A percentile compares a stretch with the other conserved stretches of the same genome.
Conservation (phyloP, 92 coral and sea anemone species). For the Epizoanthus scotinus region DNA sequence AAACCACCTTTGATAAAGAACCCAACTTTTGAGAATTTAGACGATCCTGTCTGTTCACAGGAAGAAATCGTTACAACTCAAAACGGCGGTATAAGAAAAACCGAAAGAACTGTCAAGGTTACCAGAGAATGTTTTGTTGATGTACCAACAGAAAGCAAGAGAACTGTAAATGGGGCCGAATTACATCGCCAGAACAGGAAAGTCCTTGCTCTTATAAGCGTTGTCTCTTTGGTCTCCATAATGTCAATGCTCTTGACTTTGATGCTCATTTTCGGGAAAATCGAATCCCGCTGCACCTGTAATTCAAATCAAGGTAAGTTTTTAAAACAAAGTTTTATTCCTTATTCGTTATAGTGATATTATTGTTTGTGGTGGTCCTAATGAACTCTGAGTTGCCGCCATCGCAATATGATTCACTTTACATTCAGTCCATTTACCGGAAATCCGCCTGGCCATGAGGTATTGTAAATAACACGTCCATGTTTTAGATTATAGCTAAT, state of each 20-base stretch:
- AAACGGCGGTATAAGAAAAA: slow-evolving; percentile 30
- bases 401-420: not conserved
- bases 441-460: not conserved
- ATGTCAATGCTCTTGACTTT: slow-evolving; percentile 27
- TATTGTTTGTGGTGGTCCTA: too few relatives aligned
- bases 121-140: slow-evolving; percentile 33
- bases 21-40: slow-evolving; percentile 27
- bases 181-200: slow-evolving; percentile 18
- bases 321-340: too few relatives aligned
- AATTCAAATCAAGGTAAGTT: slow-evolving; percentile 21
- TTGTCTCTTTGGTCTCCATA: slow-evolving; percentile 18
- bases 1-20: slow-evolving; percentile 36
- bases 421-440: not conserved
- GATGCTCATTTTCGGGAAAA: slow-evolving; percentile 25
- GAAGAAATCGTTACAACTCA: slow-evolving; percentile 30
- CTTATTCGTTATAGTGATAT: too few relatives aligned
- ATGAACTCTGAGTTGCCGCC: not conserved
- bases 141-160: not conserved
- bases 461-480: not conserved
- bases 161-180: not conserved
- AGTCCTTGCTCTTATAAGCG: slow-evolving; percentile 9
- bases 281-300: slow-evolving; percentile 27
- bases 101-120: slow-evolving; percentile 24
- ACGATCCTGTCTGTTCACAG: slow-evolving; percentile 29
- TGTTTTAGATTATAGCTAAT: too few relatives aligned